Conservation (phyloP, 2,113 vertebrate genomes). For the Macaca nemestrina region DNA sequence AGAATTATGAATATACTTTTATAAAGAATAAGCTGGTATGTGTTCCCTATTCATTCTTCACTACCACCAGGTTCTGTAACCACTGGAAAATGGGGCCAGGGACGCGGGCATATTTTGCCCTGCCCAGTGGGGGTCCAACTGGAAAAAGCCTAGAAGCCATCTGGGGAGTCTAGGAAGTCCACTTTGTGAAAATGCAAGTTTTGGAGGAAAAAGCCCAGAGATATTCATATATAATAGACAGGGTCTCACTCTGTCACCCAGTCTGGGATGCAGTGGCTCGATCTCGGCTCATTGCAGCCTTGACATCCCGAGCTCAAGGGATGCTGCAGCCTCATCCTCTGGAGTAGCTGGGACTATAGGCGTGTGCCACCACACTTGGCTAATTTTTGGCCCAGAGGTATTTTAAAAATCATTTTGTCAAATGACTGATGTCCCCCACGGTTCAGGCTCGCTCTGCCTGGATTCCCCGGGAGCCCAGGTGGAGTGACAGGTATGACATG, state of each 20-base stretch:
- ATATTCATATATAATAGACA: no score
- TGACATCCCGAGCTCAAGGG: no score
- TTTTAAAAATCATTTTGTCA: neutral
- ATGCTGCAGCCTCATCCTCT: no score
- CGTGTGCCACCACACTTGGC: no score
- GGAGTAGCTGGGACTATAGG: no score
- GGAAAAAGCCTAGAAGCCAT: neutral
- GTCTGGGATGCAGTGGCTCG: no score
- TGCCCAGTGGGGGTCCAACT: neutral
- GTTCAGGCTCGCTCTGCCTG: neutral
- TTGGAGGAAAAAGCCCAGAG: neutral
- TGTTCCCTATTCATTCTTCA: neutral
- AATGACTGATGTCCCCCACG: neutral
- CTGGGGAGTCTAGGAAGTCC: neutral
- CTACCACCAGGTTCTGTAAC: no score
- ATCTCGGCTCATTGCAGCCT: no score
- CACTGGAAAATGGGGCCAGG: neutral
- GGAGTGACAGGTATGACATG: accelerated
- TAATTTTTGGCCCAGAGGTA: neutral
- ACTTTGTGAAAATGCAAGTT: neutral
- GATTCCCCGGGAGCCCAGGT: neutral
- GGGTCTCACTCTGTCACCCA: no score
- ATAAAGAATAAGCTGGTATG: neutral
- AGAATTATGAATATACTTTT: neutral
- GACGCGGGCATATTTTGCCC: accelerated